Percentiles rank a stretch among this genome's conserved stretches.
phyloP scores from a whole-genome alignment of 2,797 vertebrate genomes.

The Anolis apletophallus region DNA sequence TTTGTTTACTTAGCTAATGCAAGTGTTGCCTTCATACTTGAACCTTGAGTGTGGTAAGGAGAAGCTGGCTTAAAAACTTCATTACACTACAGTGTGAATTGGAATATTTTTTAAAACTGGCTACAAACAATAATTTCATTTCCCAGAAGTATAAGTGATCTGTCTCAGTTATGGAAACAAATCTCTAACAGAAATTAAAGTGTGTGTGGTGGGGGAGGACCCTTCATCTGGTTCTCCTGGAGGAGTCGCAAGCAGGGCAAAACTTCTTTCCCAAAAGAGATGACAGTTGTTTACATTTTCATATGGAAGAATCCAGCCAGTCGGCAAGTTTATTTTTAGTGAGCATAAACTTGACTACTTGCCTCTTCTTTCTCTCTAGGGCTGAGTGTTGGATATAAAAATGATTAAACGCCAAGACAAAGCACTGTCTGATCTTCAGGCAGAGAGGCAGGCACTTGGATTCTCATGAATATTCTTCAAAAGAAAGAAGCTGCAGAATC shows the following conservation, averaged over 20 bases:
- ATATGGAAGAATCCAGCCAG: conserved; percentile 72
- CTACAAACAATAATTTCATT: conserved; percentile 71
- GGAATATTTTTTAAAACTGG: conserved; percentile 72
- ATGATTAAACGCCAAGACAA: conserved; percentile 67
- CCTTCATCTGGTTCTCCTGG: conserved; percentile 65
- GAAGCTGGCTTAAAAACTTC: conserved; percentile 48
- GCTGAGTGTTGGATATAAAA: conserved; percentile 63
- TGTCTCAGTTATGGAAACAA: conserved; percentile 77
- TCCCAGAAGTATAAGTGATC: conserved; percentile 74
- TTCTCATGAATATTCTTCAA: conserved; percentile 41
- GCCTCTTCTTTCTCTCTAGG: conserved; percentile 65
- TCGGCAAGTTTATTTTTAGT: conserved; percentile 80
- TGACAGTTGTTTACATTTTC: conserved; percentile 79
- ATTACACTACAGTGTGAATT: conserved; percentile 66
- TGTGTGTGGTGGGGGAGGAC: no score
- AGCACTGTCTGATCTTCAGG: conserved; percentile 50
- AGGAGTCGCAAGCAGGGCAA: conserved; percentile 72
- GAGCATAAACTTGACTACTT: conserved; percentile 74
- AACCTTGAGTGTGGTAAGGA: conserved; percentile 41
- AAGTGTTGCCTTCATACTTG: conserved; percentile 50
- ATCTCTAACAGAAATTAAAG: conserved; percentile 58
- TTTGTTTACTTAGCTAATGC: conserved; percentile 54
- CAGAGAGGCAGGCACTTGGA: conserved; percentile 48
- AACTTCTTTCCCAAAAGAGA: conserved; percentile 74
- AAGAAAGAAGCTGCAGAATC: conserved; percentile 55